phyloP scores from a whole-genome alignment of 2,888 invertebrate genomes.

The Caenorhabditis sulstoni region DNA sequence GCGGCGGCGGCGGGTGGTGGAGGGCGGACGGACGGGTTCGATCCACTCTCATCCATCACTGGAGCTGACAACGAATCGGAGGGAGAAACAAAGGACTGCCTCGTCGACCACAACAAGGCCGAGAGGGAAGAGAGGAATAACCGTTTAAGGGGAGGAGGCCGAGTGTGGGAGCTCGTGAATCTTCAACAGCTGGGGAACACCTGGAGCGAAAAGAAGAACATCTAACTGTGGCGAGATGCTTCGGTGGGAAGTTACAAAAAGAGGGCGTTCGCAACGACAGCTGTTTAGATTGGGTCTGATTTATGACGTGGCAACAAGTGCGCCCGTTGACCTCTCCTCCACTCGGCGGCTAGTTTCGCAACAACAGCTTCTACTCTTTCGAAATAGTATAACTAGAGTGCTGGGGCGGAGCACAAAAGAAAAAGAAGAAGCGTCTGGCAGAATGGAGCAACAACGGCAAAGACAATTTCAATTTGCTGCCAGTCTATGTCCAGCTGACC shows the following conservation, averaged over 20 bases:
- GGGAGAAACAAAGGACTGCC: conserved; percentile 12
- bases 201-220: too few species aligned
- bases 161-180: too few species aligned
- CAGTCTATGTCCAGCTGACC: conserved; percentile 20
- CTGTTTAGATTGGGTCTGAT: conserved; percentile 35
- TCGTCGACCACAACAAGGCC: conserved; percentile 1
- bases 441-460: conserved; percentile 10
- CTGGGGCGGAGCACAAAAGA: too few species aligned
- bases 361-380: not conserved
- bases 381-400: conserved; percentile 13
- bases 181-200: not conserved
- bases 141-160: conserved; percentile 7
- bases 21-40: conserved; percentile 19
- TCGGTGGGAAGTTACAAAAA: conserved; percentile 6
- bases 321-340: not conserved
- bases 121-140: conserved; percentile 22
- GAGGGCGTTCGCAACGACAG: conserved; percentile 5
- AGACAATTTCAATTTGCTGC: conserved; percentile 40
- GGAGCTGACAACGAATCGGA: conserved; percentile 41
- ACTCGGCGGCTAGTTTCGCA: conserved; percentile 3
- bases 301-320: conserved; percentile 27
- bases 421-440: not conserved
- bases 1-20: not conserved
- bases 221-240: not conserved
- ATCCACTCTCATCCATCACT: conserved; percentile 45